These are phyloP conservation scores for Malacoraja senta DNA, from an alignment of 2,797 vertebrate species.

Conservation along the genomic window DNA sequence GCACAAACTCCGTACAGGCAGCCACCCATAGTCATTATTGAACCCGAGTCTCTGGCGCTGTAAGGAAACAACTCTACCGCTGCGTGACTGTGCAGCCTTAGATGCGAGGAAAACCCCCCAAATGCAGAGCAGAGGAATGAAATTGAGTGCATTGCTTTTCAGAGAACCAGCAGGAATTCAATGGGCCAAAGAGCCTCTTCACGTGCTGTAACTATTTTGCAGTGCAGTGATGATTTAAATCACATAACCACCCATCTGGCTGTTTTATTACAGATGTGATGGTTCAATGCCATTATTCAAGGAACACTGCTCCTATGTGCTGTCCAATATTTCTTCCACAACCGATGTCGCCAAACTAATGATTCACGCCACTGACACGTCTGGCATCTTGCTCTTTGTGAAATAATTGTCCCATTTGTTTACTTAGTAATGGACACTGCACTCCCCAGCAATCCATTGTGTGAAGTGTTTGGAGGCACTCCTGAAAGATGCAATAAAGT, in stretches of 20 bases:
- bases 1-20: too few relatives aligned
- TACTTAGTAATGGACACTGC: not conserved
- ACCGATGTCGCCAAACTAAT: not conserved
- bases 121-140: too few relatives aligned
- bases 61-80: too few relatives aligned
- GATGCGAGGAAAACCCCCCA: too few relatives aligned
- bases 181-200: too few relatives aligned
- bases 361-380: not conserved
- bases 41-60: too few relatives aligned
- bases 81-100: too few relatives aligned
- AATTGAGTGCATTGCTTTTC: too few relatives aligned
- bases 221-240: not conserved
- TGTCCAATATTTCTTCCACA: constrained; percentile 16
- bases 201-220: too few relatives aligned
- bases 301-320: not conserved
- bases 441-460: not conserved
- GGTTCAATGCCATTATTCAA: constrained; percentile 1
- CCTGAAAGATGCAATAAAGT: not conserved
- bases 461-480: not conserved
- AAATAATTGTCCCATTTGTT: not conserved
- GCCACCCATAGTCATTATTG: too few relatives aligned
- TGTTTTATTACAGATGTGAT: not conserved
- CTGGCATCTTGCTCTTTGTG: not conserved
- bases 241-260: not conserved
- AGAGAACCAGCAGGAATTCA: too few relatives aligned